Percentiles rank a stretch among this genome's conserved stretches.
These are phyloP conservation scores for Didymodactylos carnosus DNA, from an alignment of 2,888 invertebrate genomes.

Conservation along the genomic window DNA sequence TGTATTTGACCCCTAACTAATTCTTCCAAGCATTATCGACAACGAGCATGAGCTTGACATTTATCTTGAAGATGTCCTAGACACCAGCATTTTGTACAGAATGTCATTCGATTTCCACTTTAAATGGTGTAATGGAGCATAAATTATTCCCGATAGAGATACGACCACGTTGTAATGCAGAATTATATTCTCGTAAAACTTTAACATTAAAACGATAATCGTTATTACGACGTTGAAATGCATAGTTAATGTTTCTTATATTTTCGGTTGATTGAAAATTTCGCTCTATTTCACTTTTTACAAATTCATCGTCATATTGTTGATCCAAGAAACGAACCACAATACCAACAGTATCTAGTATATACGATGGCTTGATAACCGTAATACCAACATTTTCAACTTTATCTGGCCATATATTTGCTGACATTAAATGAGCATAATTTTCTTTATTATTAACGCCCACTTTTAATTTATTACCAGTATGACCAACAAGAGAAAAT, in stretches of 20 bases:
- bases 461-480: background rate
- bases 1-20: background rate
- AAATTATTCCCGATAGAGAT: background rate
- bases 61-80: background rate
- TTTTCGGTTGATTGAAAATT: background rate
- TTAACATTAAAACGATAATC: background rate
- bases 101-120: background rate
- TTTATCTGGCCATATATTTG: background rate
- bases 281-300: background rate
- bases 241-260: background rate
- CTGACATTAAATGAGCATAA: background rate
- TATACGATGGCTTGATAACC: background rate
- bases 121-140: background rate
- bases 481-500: background rate
- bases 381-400: background rate
- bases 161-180: background rate
- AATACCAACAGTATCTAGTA: background rate
- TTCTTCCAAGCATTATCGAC: background rate
- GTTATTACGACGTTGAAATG: background rate
- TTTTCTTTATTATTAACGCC: background rate
- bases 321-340: background rate
- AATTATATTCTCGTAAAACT: background rate
- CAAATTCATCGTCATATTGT: background rate
- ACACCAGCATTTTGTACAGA: background rate
- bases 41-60: background rate